Conservation (phyloP, 37 sponge, comb jelly and placozoan genomes). For the Halisarca cf. caerulea region DNA sequence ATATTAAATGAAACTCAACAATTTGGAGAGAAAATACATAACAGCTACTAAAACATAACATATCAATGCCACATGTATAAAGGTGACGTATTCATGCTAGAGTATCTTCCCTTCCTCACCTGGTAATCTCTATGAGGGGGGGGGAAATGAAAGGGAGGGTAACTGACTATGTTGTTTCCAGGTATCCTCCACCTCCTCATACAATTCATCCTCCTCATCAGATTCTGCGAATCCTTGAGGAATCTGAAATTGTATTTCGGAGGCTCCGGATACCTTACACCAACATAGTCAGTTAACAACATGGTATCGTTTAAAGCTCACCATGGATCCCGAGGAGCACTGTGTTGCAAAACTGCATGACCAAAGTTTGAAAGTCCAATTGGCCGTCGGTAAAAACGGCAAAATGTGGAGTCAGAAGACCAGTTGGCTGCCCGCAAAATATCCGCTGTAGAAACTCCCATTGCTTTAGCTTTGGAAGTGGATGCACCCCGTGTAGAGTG, state of each 20-base stretch:
- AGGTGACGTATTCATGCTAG: too few species aligned
- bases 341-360: slow-evolving; percentile 1
- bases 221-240: too few species aligned
- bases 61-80: too few species aligned
- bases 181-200: slow-evolving; percentile 23
- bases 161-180: slow-evolving; percentile 5
- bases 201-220: too few species aligned
- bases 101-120: too few species aligned
- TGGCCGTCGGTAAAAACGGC: slow-evolving; percentile 38
- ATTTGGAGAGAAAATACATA: too few species aligned
- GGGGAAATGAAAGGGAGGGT: too few species aligned
- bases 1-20: too few species aligned
- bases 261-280: slow-evolving; percentile 37
- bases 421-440: slow-evolving; percentile 44
- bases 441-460: slow-evolving; percentile 34
- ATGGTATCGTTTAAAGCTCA: slow-evolving; percentile 28
- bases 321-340: not conserved
- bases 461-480: slow-evolving; percentile 19
- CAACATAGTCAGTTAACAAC: too few species aligned
- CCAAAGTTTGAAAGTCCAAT: slow-evolving; percentile 12
- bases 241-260: slow-evolving; percentile 55
- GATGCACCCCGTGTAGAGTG: slow-evolving; percentile 33
- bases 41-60: too few species aligned
- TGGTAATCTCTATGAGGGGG: too few species aligned
- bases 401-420: slow-evolving; percentile 15